A percentile compares a stretch with the other conserved stretches of the same genome.
phyloP scores from a whole-genome alignment of 2,113 vertebrate genomes.

The Carassius carassius region DNA sequence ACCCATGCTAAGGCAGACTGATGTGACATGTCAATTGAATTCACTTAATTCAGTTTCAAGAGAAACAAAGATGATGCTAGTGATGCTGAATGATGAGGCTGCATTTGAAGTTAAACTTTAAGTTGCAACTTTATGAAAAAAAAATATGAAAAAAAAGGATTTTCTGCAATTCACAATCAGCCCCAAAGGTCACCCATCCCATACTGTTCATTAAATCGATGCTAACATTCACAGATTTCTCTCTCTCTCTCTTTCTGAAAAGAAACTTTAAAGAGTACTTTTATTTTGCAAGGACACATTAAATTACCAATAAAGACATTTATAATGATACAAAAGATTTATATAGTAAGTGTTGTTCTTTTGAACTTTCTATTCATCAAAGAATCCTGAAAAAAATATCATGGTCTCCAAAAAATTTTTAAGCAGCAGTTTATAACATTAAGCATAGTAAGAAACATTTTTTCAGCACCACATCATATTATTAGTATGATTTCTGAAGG shows the following conservation, averaged over 20 bases:
- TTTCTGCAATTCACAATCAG: background rate
- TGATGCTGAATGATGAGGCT: background rate
- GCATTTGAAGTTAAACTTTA: background rate
- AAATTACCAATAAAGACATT: background rate
- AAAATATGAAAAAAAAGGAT: background rate
- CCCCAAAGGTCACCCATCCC: background rate
- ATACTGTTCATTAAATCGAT: background rate
- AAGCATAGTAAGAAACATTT: no score
- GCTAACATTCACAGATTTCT: background rate
- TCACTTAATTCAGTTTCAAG: background rate
- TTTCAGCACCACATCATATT: no score
- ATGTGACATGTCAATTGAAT: background rate
- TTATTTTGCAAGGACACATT: no score
- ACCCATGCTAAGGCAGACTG: background rate
- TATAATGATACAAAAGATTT: background rate
- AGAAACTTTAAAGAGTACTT: no score
- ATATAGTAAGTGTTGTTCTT: background rate
- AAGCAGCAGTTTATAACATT: no score
- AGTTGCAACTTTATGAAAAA: background rate
- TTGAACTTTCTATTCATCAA: background rate
- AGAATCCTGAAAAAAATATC: background rate
- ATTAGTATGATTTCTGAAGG: no score
- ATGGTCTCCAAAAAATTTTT: no score
- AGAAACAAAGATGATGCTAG: background rate
- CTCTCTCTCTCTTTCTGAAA: no score